Base-by-base conservation (phyloP, 2,888 invertebrate genomes). In the Eubasilissa splendida region DNA sequence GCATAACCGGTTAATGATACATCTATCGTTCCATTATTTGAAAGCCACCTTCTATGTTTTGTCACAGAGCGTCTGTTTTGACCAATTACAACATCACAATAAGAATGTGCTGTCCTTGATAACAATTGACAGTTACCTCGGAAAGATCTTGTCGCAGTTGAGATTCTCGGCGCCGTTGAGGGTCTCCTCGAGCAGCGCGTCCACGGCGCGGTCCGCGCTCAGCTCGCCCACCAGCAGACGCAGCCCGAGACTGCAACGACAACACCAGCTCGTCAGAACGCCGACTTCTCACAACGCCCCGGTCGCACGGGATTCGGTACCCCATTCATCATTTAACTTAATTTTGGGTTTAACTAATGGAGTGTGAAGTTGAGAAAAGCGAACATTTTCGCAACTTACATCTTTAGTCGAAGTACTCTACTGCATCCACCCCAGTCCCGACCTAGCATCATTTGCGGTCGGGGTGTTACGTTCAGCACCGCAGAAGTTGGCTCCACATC, bases 201-300 rank as follows among this genome's bases (percentile, higher is more conserved):
- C 90, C 1, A 92, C 81, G 0, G 91, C 91, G 12, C 87, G 87
- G 50, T 91, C 91, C 0, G 90, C 87, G 0, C 90, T 86, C 42
- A 92, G 85, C 71, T 91, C 91, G 0, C 92, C 92, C 0, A 90
- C 87, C 85, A 91, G 84, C 88, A 92, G 88, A 4, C 91, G 86
- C 0, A 92, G 86, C 0, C 91, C 92, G 84, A 92, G 87, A 0
- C 92, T 92, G 87, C 2, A 86, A 85, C 59, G 42, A 42, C 33
- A 42, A 4, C 3, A 42, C 42, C 42, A 42, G 7, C 42, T 42
- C 1, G 4, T 42, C 7, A 42, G n/a, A n/a, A n/a, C n/a, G n/a
- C n/a, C n/a, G n/a, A n/a, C n/a, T n/a, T n/a, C n/a, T n/a, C n/a
- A n/a, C n/a, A n/a, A n/a, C n/a, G n/a, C n/a, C n/a, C n/a, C n/a